Conservation (phyloP, 1,140 invertebrate genomes). For the Drosophila trapezifrons region DNA sequence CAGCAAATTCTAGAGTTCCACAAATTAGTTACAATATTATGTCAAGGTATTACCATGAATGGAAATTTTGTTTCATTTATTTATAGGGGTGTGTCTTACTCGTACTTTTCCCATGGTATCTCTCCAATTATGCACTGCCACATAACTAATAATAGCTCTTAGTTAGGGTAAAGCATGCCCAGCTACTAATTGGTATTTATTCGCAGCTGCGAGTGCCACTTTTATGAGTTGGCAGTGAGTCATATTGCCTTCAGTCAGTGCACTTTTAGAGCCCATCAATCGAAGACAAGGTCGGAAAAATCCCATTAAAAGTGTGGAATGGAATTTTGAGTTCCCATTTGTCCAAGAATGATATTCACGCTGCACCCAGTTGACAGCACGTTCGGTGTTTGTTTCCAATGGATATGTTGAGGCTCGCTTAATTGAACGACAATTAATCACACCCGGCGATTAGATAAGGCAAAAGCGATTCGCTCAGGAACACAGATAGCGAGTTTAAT, state of each 20-base stretch:
- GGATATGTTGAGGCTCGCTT: slow-evolving; percentile 30
- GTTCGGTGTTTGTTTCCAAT: slow-evolving; percentile 16
- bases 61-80: not conserved
- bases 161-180: not conserved
- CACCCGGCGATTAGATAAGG: slow-evolving; percentile 38
- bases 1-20: too few species aligned
- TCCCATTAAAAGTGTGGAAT: slow-evolving; percentile 12
- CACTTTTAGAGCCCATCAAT: not conserved
- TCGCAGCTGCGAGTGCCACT: not conserved
- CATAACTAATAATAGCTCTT: not conserved
- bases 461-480: slow-evolving; percentile 15
- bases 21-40: not conserved
- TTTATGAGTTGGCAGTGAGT: not conserved
- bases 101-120: not conserved
- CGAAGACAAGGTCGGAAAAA: slow-evolving; percentile 12
- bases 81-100: not conserved
- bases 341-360: slow-evolving; percentile 7
- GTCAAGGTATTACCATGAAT: not conserved
- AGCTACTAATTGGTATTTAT: slow-evolving; percentile 10
- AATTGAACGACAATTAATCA: slow-evolving; percentile 62
- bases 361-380: slow-evolving; percentile 33
- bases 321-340: slow-evolving; percentile 7
- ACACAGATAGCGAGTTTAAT: slow-evolving; percentile 33
- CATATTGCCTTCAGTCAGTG: not conserved
- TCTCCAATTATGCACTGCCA: not conserved